These are phyloP conservation scores for Buceros bicornis DNA, from an alignment of 2,797 vertebrate species.

Conservation along the genomic window DNA sequence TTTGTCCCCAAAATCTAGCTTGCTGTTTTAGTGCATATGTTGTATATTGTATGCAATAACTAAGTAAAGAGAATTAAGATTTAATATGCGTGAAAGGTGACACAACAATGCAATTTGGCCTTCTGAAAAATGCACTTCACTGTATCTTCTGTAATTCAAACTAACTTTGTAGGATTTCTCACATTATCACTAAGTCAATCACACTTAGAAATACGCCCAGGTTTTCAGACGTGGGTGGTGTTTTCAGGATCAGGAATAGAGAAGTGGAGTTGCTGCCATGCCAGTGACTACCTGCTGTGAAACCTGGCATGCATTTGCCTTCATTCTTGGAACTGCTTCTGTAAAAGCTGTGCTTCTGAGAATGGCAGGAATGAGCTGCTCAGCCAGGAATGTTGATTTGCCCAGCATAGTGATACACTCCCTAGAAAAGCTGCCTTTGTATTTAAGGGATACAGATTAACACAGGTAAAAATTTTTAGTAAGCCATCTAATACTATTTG, in stretches of 20 bases:
- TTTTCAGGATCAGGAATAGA: background rate
- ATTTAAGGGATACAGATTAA: slow-evolving; percentile 6
- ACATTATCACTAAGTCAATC: background rate
- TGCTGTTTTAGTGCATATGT: background rate
- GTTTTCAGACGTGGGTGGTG: background rate
- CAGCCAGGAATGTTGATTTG: slow-evolving; percentile 5
- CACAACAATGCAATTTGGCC: background rate
- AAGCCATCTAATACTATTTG: background rate
- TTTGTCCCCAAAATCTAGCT: background rate
- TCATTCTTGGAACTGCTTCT: background rate
- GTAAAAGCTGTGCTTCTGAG: background rate
- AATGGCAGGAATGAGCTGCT: background rate
- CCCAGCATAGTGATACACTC: background rate
- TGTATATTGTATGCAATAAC: background rate
- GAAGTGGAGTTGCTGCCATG: background rate
- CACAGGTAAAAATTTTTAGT: background rate
- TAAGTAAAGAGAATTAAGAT: background rate
- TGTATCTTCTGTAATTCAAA: background rate
- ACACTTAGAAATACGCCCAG: background rate
- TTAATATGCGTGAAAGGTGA: background rate
- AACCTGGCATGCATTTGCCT: background rate
- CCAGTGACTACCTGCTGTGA: slow-evolving; percentile 16
- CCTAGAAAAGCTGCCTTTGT: slow-evolving; percentile 19
- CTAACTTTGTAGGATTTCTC: background rate
- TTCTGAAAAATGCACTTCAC: background rate